Evolutionary conservation across 37 sponge, comb jelly and placozoan species (phyloP).

Genomic region (Cliona cf. orientalis): DNA sequence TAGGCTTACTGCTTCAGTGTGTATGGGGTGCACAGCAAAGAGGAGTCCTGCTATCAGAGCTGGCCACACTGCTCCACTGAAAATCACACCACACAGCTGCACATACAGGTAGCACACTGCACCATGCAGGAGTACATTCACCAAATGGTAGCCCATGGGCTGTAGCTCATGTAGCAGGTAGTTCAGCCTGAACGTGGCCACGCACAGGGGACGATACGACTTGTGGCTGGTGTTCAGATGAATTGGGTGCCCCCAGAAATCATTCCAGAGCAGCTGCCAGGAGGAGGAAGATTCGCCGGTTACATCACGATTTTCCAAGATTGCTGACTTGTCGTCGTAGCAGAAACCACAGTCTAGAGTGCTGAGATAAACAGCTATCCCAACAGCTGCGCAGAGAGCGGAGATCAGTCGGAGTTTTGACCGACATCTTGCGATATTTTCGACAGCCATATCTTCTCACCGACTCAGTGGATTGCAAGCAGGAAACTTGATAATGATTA

Average conservation of each 20-base stretch:
- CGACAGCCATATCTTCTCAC: no score
- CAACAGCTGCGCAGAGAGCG: constrained; percentile 4
- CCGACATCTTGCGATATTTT: no score
- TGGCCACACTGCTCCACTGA: constrained; percentile 50
- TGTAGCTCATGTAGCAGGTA: constrained; percentile 77
- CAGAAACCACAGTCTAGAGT: constrained; percentile 80
- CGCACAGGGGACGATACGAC: constrained; percentile 92
- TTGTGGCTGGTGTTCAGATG: constrained; percentile 75
- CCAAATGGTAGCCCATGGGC: constrained; percentile 91
- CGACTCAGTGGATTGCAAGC: no score
- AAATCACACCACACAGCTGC: constrained; percentile 53
- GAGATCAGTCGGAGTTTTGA: no score
- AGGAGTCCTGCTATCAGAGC: constrained; percentile 75
- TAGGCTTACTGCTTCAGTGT: constrained; percentile 64
- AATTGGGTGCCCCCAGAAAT: constrained; percentile 98
- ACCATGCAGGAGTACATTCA: constrained; percentile 88
- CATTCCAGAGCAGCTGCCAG: constrained; percentile 75
- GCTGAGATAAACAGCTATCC: constrained; percentile 61
- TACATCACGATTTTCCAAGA: constrained; percentile 81
- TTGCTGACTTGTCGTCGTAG: constrained; percentile 86
- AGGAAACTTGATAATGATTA: no score
- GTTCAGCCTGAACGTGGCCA: constrained; percentile 90
- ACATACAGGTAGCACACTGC: constrained; percentile 80
- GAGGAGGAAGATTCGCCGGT: constrained; percentile 46
- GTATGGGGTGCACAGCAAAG: constrained; percentile 72